Evolutionary conservation across 2,888 invertebrate genomes (phyloP), one percentile per base, ranked within the genome.

Genomic region (Drosophila monieri): DNA sequence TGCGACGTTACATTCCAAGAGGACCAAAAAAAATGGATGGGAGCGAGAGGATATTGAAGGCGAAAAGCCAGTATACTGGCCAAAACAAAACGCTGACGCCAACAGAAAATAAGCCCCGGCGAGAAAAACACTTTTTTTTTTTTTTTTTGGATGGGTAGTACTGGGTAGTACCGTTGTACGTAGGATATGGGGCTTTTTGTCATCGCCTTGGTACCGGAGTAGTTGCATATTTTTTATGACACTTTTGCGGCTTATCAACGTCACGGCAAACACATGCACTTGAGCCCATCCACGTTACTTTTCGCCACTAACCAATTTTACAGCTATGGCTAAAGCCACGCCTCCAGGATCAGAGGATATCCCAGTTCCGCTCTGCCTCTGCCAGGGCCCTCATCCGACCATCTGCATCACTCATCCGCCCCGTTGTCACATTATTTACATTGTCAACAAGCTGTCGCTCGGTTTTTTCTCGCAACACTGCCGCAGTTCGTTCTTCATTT

Each of bases 161-260:
- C 27, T 3, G 27, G 9, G 9, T 27, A 27, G 25, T 25, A 25
- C 6, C 25, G 25, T 25, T 25, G 48, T 56, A 58, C 6, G 39
- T 14, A 15, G 39, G 39, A 41, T 41, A 18, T 41, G n/a, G 18
- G 39, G 62, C 58, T 61, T 69, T 69, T 70, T 15, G 44, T 53
- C 55, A 39, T 54, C 61, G 53, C 60, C 60, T 62, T 69, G 66
- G 67, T 85, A 49, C 60, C 60, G 59, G 67, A 64, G 67, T 85
- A 78, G 73, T 74, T 74, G 79, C 85, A 81, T 74, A 79, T 78
- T 88, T 88, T 84, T 85, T 88, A 87, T 83, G 85, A 83, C 83
- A 85, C 79, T 88, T 85, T 83, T 88, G 88, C 71, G 83, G 83
- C 83, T 81, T 88, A 84, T 84, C 83, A 84, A 85, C 85, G 83